Percentiles rank a stretch among this genome's conserved stretches.
These are phyloP conservation scores for Campoplex capitator DNA, from an alignment of 2,888 invertebrate genomes.

Conservation along the genomic window DNA sequence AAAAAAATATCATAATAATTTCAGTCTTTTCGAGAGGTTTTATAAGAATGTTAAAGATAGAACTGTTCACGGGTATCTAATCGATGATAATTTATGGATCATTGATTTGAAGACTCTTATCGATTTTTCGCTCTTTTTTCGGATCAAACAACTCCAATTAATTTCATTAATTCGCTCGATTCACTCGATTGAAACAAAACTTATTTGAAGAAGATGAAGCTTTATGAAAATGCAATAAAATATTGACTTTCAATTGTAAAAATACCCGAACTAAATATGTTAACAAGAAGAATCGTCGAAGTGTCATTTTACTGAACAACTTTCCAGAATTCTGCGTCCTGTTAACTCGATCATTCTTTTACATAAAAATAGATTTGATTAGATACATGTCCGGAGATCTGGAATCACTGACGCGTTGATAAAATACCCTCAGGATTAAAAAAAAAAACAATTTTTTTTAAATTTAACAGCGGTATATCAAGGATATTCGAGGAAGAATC, in stretches of 20 bases:
- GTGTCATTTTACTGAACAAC: not conserved
- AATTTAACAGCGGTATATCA: not conserved
- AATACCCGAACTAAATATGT: not conserved
- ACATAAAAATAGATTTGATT: not conserved
- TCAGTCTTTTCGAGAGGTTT: not conserved
- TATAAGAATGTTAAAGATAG: too few relatives aligned
- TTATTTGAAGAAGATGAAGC: not conserved
- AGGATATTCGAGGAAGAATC: not conserved
- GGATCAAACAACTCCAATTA: not conserved
- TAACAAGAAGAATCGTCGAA: not conserved
- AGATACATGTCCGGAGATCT: not conserved
- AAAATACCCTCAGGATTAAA: not conserved
- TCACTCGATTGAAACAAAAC: not conserved
- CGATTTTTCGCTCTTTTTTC: not conserved
- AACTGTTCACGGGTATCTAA: not conserved
- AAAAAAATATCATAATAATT: not conserved
- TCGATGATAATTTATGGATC: conserved; percentile 17
- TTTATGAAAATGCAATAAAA: not conserved
- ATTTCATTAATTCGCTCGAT: not conserved
- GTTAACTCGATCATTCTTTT: not conserved
- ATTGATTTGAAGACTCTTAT: conserved; percentile 21
- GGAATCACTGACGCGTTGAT: not conserved
- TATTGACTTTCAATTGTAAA: not conserved
- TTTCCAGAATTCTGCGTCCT: not conserved
- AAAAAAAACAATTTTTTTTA: not conserved